Base-by-base conservation (phyloP, 92 coral and sea anemone species). In the Paragorgia papillata region DNA sequence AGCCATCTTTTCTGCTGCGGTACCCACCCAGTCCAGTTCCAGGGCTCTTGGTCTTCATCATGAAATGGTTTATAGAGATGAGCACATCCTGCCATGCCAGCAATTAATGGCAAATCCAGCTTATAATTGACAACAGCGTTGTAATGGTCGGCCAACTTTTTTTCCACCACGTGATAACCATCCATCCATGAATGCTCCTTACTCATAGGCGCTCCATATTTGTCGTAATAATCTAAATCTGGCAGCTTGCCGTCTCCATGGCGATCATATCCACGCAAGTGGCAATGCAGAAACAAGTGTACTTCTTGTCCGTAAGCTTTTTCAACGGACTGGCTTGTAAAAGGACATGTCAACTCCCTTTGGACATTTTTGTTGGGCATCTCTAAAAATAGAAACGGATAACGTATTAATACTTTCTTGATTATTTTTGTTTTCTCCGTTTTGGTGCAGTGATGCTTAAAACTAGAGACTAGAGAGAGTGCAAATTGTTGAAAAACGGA, bases 21-120 rank as follows among this genome's bases (percentile, higher is more conserved):
- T 43, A 67, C 35, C 74, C 74, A 67, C 18, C 74, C 74, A 41
- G 74, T 67, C 74, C 74, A 67, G 19, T 67, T 67, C 74, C 74
- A 67, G n/a, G n/a, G n/a, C n/a, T n/a, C n/a, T 3, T 56, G 74
- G 4, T 67, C 57, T 0, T 67, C 56, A 48, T 4, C 12, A 34
- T 67, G 74, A 25, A 21, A 26, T 5, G 30, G 10, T n/a, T 48
- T 48, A 28, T 67, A 67, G 12, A 67, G 57, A 24, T 67, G 74
- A 8, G 43, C 74, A 28, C 57, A 31, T 24, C 74, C 74, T 0
- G 55, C 74, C 57, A 41, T 39, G 12, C 74, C 74, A 67, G 74
- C 74, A 21, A 67, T 2, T 5, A 67, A 30, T 9, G 74, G 74
- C 7, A 67, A 67, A 20, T 43, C 20, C 35, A 67, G 0, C 3